These are phyloP conservation scores for Axinella damicornis DNA, from an alignment of 37 sponge, comb jelly and placozoan genomes.

Conservation along the genomic window DNA sequence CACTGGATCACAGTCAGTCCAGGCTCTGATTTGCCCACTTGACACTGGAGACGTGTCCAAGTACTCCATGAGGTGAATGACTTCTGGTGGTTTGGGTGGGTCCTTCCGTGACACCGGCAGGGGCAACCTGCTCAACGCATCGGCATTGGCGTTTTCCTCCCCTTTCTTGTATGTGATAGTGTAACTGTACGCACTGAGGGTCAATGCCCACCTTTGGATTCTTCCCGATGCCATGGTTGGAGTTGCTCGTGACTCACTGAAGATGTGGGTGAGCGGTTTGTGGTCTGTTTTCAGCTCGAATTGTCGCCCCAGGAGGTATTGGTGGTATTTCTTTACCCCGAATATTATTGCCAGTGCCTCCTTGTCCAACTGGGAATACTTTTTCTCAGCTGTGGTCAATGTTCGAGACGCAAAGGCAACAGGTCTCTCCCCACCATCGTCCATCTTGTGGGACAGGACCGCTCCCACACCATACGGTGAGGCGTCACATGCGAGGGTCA, in stretches of 20 bases:
- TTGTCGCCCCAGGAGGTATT: neutral
- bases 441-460: neutral
- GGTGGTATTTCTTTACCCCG: neutral
- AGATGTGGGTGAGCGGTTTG: neutral
- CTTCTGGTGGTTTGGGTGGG: no score
- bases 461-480: constrained; percentile 6
- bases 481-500: neutral
- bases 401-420: neutral
- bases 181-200: no score
- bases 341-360: neutral
- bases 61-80: no score
- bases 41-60: no score
- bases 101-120: no score
- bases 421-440: neutral
- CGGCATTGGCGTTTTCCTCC: no score
- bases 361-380: constrained; percentile 13
- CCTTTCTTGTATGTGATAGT: no score
- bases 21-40: no score
- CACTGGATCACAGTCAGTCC: no score
- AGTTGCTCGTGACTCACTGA: neutral
- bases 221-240: neutral
- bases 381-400: neutral
- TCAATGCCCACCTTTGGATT: constrained; percentile 2
- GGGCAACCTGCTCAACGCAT: no score
- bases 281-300: neutral